Base-by-base conservation (phyloP, 2,113 vertebrate species). In the Centropus unirufus region DNA sequence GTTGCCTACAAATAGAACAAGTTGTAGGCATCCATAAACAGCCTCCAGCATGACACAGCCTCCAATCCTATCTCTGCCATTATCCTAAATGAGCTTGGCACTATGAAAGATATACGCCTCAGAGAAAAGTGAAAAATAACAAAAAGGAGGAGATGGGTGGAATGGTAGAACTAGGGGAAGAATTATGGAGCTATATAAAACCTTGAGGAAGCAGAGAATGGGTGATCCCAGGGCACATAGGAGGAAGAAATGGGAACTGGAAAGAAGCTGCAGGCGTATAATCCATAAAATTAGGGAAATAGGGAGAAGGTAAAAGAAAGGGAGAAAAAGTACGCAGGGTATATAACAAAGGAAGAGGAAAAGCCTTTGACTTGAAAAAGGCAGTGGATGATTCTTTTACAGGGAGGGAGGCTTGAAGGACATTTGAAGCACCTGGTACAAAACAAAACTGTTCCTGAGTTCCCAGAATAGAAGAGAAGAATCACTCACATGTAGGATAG, bases 21-120 rank as follows among this genome's bases (percentile, higher is more conserved):
- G 84, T 94, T 96, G 91, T 87, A 94, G 79, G 94, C 89, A 91
- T 46, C 82, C 9, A 15, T 92, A 95, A 95, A 94, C 87, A 95
- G 70, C 94, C 87, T 85, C 74, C 89, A 94, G 91, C 81, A 11
- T 47, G 79, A 77, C 82, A 74, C 44, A 27, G 54, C 42, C 84
- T 92, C 84, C 84, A 54, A 70, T 77, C 21, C 0, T 44, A 47
- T 95, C 70, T 90, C 75, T 93, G 75, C 64, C 82, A 67, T 91
- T 93, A 93, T 36, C 34, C 19, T 91, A 88, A 92, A 95, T 77
- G 75, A 91, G 78, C 67, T 77, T 90, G 94, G 67, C 87, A 95
- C 74, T 34, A 73, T 73, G 82, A 88, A 95, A 80, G 46, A 51
- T 42, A 55, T 20, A 69, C 36, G 42, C n/a, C 59, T 42, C 34